These are phyloP conservation scores for Hymenochirus boettgeri DNA, from an alignment of 2,113 vertebrate species.

Conservation along the genomic window DNA sequence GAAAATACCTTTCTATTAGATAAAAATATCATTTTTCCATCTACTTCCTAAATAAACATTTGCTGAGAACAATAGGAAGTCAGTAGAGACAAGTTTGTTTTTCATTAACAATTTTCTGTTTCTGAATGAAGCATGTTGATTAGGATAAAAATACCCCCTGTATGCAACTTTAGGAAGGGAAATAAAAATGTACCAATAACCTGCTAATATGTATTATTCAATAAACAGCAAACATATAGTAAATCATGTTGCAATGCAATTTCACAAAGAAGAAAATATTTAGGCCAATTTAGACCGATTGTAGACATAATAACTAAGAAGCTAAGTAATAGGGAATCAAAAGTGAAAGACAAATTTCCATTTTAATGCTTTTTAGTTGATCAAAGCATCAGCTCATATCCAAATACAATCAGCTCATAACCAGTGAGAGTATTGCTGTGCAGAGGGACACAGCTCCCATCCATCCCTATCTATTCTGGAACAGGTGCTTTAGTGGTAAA, in stretches of 20 bases:
- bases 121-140: not conserved
- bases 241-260: slow-evolving; percentile 38
- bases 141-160: no score
- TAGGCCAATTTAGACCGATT: slow-evolving; percentile 50
- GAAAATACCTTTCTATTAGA: no score
- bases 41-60: no score
- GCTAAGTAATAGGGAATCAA: slow-evolving; percentile 63
- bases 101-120: not conserved
- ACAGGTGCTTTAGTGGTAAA: slow-evolving; percentile 99
- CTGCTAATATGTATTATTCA: no score
- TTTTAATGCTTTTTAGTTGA: slow-evolving; percentile 96
- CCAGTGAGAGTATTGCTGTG: slow-evolving; percentile 75
- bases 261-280: slow-evolving; percentile 48
- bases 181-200: no score
- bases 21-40: no score
- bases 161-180: no score
- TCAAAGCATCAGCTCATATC: slow-evolving; percentile 97
- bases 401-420: slow-evolving; percentile 98
- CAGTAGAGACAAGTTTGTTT: not conserved
- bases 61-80: not conserved
- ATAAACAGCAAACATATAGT: no score
- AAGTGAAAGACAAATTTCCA: slow-evolving; percentile 93
- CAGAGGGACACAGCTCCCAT: slow-evolving; percentile 72
- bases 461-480: slow-evolving; percentile 93
- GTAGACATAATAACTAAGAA: slow-evolving; percentile 52